Conservation (phyloP, 2,888 invertebrate species). For the Pseudococcus viburni region DNA sequence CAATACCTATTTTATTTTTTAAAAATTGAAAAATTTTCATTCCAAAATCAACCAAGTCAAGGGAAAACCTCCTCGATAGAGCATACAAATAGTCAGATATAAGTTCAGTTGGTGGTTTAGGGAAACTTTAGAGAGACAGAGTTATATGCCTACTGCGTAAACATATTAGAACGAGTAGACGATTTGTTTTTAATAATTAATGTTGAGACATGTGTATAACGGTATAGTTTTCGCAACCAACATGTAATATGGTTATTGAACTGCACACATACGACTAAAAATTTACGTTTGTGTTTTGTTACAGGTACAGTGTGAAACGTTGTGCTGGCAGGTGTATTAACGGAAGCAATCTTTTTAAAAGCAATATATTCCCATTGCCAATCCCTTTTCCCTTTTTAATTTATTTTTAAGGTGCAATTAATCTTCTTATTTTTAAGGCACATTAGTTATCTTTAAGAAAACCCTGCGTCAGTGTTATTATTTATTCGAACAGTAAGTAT, state of each 20-base stretch:
- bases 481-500: slow-evolving; percentile 63
- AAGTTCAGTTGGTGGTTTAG: neutral
- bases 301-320: slow-evolving; percentile 66
- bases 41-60: neutral
- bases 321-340: slow-evolving; percentile 66
- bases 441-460: slow-evolving; percentile 63
- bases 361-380: slow-evolving; percentile 66
- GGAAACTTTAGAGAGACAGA: neutral
- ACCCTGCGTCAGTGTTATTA: slow-evolving; percentile 64
- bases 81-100: neutral
- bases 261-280: neutral
- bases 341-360: slow-evolving; percentile 66
- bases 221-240: neutral
- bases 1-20: neutral
- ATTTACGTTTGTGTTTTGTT: slow-evolving; percentile 52
- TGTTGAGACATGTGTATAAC: neutral
- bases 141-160: slow-evolving; percentile 1
- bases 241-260: slow-evolving; percentile 1
- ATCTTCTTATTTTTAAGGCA: slow-evolving; percentile 63
- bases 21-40: neutral
- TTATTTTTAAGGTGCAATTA: slow-evolving; percentile 64
- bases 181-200: slow-evolving; percentile 27
- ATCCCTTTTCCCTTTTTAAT: slow-evolving; percentile 59
- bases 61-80: neutral
- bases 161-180: neutral